These are phyloP conservation scores for Cinara cedri DNA, from an alignment of 2,888 invertebrate genomes.

Conservation along the genomic window DNA sequence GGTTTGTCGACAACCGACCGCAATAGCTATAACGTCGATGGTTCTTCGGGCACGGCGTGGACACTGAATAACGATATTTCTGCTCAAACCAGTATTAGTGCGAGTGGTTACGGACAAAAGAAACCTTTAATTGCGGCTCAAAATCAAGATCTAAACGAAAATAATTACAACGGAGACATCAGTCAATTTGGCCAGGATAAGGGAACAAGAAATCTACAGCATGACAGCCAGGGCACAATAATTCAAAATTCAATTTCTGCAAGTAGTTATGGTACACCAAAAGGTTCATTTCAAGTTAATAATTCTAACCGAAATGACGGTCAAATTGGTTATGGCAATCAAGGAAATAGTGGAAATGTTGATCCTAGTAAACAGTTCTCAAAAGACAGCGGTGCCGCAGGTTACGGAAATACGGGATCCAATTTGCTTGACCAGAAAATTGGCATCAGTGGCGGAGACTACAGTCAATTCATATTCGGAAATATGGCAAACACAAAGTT, in stretches of 20 bases:
- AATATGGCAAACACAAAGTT: not conserved
- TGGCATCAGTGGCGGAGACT: not conserved
- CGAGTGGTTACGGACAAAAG: not conserved
- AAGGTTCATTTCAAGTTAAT: not conserved
- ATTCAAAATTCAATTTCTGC: not conserved
- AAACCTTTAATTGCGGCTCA: slow-evolving; percentile 1
- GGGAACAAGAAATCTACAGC: not conserved
- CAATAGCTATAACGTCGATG: not conserved
- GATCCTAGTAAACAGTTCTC: slow-evolving; percentile 5
- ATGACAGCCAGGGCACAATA: not conserved
- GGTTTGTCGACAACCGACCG: not conserved
- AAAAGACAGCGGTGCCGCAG: not conserved
- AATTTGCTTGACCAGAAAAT: not conserved
- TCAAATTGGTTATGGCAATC: not conserved
- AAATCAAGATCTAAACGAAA: not conserved
- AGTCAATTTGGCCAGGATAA: not conserved
- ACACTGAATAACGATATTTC: not conserved
- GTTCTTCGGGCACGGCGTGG: not conserved
- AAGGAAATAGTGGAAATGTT: not conserved
- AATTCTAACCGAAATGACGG: not conserved
- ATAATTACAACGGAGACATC: not conserved
- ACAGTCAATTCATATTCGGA: not conserved
- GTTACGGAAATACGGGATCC: not conserved
- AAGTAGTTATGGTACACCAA: not conserved
- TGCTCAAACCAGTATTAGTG: not conserved